phyloP scores from a whole-genome alignment of 2,888 invertebrate genomes.

The Gymnocheta viridis region DNA sequence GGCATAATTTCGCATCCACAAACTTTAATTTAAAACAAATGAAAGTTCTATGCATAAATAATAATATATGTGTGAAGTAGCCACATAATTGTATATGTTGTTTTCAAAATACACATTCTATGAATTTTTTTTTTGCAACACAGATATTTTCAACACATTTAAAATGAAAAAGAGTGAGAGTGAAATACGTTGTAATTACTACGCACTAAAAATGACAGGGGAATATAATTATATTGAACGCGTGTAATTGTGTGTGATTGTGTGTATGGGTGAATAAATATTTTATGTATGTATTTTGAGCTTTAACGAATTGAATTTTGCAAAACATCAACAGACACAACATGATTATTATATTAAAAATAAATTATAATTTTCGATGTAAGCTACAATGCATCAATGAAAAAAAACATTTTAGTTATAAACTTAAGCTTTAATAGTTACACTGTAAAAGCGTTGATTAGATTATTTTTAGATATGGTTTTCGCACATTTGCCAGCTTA shows the following conservation, averaged over 20 bases:
- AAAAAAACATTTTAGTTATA: too few relatives aligned
- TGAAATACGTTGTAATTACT: constrained; percentile 38
- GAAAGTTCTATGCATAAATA: background rate
- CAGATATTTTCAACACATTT: constrained; percentile 17
- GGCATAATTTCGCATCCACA: background rate
- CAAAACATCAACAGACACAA: too few relatives aligned
- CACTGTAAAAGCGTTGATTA: too few relatives aligned
- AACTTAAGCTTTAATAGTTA: too few relatives aligned
- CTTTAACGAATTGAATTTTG: too few relatives aligned
- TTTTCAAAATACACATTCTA: background rate
- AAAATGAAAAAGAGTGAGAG: background rate
- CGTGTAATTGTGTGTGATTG: background rate
- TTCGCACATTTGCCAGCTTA: too few relatives aligned
- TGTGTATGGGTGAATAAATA: too few relatives aligned
- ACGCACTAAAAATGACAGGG: background rate
- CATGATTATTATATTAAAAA: too few relatives aligned
- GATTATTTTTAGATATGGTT: too few relatives aligned
- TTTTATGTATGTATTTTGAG: too few relatives aligned
- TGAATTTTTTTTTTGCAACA: background rate
- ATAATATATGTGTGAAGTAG: background rate
- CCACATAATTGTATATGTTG: background rate
- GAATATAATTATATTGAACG: background rate
- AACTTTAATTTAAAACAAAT: background rate
- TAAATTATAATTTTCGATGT: too few relatives aligned
- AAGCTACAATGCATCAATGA: too few relatives aligned